Conservation (phyloP, 2,888 invertebrate genomes). For the Microplitis manilae region DNA sequence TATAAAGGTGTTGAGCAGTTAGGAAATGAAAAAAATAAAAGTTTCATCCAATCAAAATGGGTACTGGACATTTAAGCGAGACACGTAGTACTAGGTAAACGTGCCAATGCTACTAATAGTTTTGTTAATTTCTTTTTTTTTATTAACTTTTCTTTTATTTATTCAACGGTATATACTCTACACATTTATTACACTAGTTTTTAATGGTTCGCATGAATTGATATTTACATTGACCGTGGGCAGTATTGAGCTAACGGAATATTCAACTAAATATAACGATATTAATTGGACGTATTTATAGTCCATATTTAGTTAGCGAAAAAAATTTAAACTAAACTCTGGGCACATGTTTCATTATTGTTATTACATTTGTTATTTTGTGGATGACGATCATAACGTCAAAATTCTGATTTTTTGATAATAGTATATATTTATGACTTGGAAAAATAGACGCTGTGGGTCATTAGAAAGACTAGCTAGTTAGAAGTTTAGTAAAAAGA, state of each 20-base stretch:
- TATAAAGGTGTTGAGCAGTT: slow-evolving; percentile 14
- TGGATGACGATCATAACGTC: no score
- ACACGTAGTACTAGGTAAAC: slow-evolving; percentile 49
- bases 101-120: slow-evolving; percentile 59
- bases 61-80: slow-evolving; percentile 15
- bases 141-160: slow-evolving; percentile 15
- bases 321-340: no score
- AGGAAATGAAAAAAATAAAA: slow-evolving; percentile 1
- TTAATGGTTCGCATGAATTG: not conserved
- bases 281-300: no score
- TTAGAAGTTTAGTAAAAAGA: no score
- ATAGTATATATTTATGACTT: no score
- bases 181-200: not conserved
- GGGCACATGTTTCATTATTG: no score
- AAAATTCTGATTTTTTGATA: no score
- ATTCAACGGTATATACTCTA: not conserved
- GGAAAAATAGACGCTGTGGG: no score
- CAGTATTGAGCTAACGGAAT: not conserved
- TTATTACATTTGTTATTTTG: no score
- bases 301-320: no score
- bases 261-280: not conserved
- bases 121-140: slow-evolving; percentile 48
- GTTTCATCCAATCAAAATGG: slow-evolving; percentile 27
- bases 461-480: no score
- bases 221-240: not conserved